Percentiles rank a stretch among this genome's conserved stretches.
Evolutionary conservation across 2,797 vertebrate genomes (phyloP).

Genomic region (Geotrypetes seraphini): DNA sequence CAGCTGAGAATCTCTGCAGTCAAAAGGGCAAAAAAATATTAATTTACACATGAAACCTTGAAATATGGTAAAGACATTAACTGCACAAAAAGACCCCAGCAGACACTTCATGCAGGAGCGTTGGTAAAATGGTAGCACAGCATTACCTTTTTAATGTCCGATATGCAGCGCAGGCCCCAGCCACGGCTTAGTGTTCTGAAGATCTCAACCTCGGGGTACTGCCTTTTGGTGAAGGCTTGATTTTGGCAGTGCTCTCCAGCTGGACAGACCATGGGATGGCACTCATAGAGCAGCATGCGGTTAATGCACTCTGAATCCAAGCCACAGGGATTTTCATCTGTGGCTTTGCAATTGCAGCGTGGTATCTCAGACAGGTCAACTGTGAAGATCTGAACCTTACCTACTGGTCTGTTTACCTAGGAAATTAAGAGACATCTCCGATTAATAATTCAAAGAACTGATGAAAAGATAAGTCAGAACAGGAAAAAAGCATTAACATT

Average conservation of each 20-base stretch:
- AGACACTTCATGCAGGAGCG: no score
- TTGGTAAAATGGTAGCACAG: no score
- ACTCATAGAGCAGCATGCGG: constrained; percentile 94
- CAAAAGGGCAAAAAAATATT: no score
- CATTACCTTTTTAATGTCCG: constrained; percentile 88
- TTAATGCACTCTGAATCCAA: constrained; percentile 95
- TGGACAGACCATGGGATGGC: constrained; percentile 85
- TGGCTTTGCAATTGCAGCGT: constrained; percentile 87
- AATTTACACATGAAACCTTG: no score
- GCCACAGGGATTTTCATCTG: constrained; percentile 87
- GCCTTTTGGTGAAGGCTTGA: constrained; percentile 87
- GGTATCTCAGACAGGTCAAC: constrained; percentile 91
- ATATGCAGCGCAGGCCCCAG: constrained; percentile 87
- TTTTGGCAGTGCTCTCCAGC: constrained; percentile 84
- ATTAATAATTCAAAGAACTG: no score
- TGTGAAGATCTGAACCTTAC: constrained; percentile 91
- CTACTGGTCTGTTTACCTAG: constrained; percentile 87
- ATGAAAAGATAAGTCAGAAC: no score
- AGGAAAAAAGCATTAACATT: not conserved
- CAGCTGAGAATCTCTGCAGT: no score
- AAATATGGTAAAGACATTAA: no score
- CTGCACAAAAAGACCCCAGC: no score
- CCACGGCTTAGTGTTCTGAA: constrained; percentile 86
- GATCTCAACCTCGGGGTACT: constrained; percentile 91
- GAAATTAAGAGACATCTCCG: constrained; percentile 1